Evolutionary conservation across 2,888 invertebrate species (phyloP).

Genomic region (Notodromas monacha): DNA sequence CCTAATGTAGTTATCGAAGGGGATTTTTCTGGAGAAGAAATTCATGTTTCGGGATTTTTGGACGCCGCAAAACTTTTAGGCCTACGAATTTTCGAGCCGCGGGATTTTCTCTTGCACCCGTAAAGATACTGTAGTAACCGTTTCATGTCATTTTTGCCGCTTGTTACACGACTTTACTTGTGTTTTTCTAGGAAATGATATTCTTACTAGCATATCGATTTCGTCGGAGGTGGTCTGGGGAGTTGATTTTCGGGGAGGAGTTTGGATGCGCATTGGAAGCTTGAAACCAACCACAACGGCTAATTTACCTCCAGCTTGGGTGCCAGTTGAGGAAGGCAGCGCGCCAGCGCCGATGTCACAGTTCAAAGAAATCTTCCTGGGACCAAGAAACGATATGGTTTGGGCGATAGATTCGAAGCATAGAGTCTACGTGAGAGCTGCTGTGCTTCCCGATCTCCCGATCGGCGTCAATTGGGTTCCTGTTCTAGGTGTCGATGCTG

Average conservation of each 20-base stretch:
- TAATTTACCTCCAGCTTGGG: conserved; percentile 19
- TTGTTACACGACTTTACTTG: no score
- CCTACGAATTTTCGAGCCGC: no score
- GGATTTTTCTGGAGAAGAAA: no score
- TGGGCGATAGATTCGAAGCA: conserved; percentile 20
- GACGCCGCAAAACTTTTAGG: no score
- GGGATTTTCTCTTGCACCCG: no score
- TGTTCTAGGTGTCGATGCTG: conserved; percentile 18
- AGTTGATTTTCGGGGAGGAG: conserved; percentile 18
- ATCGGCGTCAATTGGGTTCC: conserved; percentile 21
- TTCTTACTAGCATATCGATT: no score
- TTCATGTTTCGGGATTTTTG: no score
- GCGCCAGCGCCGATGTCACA: conserved; percentile 9
- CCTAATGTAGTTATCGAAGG: no score
- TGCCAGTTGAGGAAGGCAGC: conserved; percentile 16
- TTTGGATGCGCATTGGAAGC: conserved; percentile 19
- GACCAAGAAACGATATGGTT: conserved; percentile 16
- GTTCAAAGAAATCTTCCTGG: conserved; percentile 16
- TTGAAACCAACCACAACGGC: conserved; percentile 16
- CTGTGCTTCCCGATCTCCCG: conserved; percentile 18
- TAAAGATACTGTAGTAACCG: no score
- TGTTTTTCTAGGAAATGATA: no score
- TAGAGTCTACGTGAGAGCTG: conserved; percentile 19
- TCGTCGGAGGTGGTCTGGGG: conserved; percentile 19
- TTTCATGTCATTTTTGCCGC: no score